Base-by-base conservation (phyloP, 2,888 invertebrate species). In the Mythimna impura region DNA sequence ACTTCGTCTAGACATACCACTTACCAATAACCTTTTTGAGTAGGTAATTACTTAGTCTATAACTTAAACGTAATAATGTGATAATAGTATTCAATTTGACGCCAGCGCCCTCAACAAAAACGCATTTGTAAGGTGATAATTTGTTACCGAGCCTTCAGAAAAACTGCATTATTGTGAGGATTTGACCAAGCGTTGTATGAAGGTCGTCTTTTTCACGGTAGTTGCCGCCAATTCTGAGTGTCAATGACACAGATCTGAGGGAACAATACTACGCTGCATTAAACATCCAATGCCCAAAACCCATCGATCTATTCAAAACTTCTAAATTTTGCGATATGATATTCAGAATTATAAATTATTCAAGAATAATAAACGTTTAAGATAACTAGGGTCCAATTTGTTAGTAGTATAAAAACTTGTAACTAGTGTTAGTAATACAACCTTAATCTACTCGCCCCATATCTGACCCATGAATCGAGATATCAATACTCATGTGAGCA, bases 191-290 rank as follows among this genome's bases (percentile, higher is more conserved):
- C 78, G 22, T 40, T 34, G 70, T 85, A 82, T 81, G 87, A 89
- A 89, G 89, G 90, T 54, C 79, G 65, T 0, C 60, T 71, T 85
- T 83, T 87, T 90, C 89, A 89, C 89, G 90, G 81, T 73, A 57
- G n/a, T 79, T 84, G 78, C 75, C 76, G 73, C 70, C 82, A 78
- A 79, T 70, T 78, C 72, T 47, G 70, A 73, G 76, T 87, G 87
- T 81, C 89, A 90, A 86, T 90, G 89, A 87, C 90, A 89, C 65
- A 85, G 75, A 78, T 85, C 71, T 66, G 17, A 36, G 22, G 69
- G 55, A 76, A 85, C 84, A 85, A 83, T 85, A 64, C 52, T 8
- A 25, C 30, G 12, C 47, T 54, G 54, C 10, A 22, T 74, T 78
- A 52, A 62, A 66, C 54, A 65, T 67, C 36, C 60, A 43, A 78